phyloP scores from a whole-genome alignment of 2,888 invertebrate genomes.

The Penaeus monodon region DNA sequence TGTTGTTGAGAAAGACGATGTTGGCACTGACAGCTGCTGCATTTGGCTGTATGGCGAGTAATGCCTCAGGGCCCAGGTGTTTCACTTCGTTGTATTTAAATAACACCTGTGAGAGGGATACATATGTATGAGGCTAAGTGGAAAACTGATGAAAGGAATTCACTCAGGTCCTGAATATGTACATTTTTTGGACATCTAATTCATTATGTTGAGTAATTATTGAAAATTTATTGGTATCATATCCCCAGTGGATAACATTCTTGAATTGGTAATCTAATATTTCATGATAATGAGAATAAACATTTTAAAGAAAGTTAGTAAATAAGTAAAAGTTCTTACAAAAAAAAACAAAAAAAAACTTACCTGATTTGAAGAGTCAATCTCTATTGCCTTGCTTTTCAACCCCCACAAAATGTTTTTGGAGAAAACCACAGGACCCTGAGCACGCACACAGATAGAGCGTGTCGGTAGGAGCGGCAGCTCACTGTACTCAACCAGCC shows the following conservation, averaged over 20 bases:
- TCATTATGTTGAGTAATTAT: no score
- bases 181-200: no score
- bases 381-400: constrained; percentile 45
- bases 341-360: neutral
- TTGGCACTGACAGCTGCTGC: constrained; percentile 36
- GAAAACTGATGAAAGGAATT: no score
- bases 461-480: constrained; percentile 36
- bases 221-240: no score
- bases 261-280: no score
- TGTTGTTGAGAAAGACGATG: constrained; percentile 60
- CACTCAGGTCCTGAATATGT: no score
- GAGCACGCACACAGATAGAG: constrained; percentile 49
- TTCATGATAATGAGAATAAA: neutral
- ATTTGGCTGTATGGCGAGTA: constrained; percentile 73
- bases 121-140: no score
- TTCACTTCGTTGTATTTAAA: constrained; percentile 78
- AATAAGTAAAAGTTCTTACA: neutral
- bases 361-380: constrained; percentile 66
- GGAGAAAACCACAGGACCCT: constrained; percentile 44
- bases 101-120: constrained; percentile 73
- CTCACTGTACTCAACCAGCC: constrained; percentile 37
- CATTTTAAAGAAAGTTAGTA: neutral
- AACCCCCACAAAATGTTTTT: constrained; percentile 42
- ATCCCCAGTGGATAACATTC: no score
- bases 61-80: constrained; percentile 76